Conservation (phyloP, 2,113 vertebrate genomes). For the Thomomys bottae region DNA sequence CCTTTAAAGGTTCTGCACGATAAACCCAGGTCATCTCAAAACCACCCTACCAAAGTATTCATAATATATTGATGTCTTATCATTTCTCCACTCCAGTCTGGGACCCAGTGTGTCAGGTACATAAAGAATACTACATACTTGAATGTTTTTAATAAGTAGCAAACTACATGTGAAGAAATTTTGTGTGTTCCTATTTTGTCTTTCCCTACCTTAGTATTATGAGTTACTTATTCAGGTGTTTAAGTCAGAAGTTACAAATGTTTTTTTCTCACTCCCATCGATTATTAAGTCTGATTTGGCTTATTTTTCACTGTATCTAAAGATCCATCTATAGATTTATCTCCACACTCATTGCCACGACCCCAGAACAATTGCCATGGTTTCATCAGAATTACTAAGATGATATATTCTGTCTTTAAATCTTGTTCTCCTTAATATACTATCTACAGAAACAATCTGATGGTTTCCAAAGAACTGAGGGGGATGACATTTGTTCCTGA, state of each 20-base stretch:
- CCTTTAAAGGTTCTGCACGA: neutral
- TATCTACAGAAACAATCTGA: too few species aligned
- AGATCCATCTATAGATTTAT: neutral
- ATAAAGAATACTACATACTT: neutral
- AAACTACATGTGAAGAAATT: neutral
- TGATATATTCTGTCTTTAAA: too few species aligned
- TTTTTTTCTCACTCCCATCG: neutral
- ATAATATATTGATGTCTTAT: neutral
- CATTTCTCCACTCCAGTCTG: neutral
- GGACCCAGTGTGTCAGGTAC: neutral
- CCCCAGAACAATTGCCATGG: neutral
- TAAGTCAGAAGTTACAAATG: too few species aligned
- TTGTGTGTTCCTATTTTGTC: neutral
- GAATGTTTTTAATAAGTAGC: neutral
- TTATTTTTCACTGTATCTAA: neutral
- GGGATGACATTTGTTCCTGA: too few species aligned
- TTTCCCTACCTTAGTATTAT: too few species aligned
- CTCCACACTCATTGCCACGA: neutral
- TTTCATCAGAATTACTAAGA: neutral
- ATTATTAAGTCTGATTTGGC: neutral
- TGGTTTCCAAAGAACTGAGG: too few species aligned
- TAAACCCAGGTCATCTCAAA: neutral
- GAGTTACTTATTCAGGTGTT: too few species aligned
- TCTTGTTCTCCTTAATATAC: too few species aligned
- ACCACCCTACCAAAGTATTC: neutral